Percentiles rank a stretch among this genome's conserved stretches.
These are phyloP conservation scores for Dasypogon diadema DNA, from an alignment of 2,888 invertebrate genomes.

Conservation along the genomic window DNA sequence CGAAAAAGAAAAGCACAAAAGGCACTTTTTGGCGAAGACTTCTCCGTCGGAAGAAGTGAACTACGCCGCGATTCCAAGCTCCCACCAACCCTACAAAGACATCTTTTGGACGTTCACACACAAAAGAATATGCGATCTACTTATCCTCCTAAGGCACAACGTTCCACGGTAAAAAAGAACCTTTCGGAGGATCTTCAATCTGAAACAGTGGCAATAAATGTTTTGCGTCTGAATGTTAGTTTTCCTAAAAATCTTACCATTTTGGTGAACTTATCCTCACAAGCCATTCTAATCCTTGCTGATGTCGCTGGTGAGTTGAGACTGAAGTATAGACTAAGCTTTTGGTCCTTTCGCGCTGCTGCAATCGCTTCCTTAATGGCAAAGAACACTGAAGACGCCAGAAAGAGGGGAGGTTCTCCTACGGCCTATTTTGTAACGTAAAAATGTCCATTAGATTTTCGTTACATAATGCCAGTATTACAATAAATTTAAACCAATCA, in stretches of 20 bases:
- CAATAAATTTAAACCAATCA: no score
- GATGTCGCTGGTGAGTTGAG: constrained; percentile 90
- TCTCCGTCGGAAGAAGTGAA: no score
- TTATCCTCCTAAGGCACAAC: constrained; percentile 73
- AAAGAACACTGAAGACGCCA: constrained; percentile 89
- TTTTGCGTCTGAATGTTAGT: constrained; percentile 52
- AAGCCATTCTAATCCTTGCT: constrained; percentile 90
- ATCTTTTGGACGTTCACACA: no score
- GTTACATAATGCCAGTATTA: no score
- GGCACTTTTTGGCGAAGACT: no score
- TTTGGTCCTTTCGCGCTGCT: constrained; percentile 81
- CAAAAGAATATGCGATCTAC: no score
- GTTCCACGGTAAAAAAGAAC: constrained; percentile 76
- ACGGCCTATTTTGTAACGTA: constrained; percentile 77
- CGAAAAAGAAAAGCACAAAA: no score
- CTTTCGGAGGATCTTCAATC: constrained; percentile 72
- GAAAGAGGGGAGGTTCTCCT: constrained; percentile 94
- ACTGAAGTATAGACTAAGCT: constrained; percentile 72
- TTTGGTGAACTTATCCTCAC: constrained; percentile 83
- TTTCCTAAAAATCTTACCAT: constrained; percentile 71
- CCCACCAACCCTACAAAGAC: no score
- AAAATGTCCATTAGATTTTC: no score
- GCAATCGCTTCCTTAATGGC: constrained; percentile 90
- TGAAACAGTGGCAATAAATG: constrained; percentile 66
- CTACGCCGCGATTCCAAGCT: no score